phyloP scores from a whole-genome alignment of 2,797 vertebrate genomes.

The Parambassis ranga region DNA sequence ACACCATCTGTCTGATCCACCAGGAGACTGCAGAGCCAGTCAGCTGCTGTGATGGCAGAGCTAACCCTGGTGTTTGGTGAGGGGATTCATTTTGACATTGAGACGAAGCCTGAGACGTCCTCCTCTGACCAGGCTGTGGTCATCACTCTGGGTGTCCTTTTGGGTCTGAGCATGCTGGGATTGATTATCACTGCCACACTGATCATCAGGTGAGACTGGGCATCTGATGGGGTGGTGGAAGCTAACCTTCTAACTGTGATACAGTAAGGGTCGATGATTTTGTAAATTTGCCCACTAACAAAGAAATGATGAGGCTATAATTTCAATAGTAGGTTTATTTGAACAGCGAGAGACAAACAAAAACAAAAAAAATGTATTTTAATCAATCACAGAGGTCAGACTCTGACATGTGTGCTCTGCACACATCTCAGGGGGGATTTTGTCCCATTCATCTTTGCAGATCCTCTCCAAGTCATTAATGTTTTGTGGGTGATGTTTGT shows the following conservation, averaged over 20 bases:
- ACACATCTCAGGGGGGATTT: too few species aligned
- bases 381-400: too few species aligned
- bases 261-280: too few species aligned
- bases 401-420: too few species aligned
- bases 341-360: too few species aligned
- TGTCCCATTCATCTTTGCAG: too few species aligned
- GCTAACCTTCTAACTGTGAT: too few species aligned
- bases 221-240: not conserved
- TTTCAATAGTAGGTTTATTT: too few species aligned
- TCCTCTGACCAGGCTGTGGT: slow-evolving; percentile 12
- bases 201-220: slow-evolving; percentile 66
- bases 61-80: slow-evolving; percentile 68
- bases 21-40: slow-evolving; percentile 63
- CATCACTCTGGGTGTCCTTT: slow-evolving; percentile 64
- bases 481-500: too few species aligned
- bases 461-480: too few species aligned
- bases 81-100: slow-evolving; percentile 24
- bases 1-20: not conserved
- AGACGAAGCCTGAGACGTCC: not conserved
- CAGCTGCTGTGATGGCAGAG: slow-evolving; percentile 40
- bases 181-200: slow-evolving; percentile 52
- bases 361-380: too few species aligned
- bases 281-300: rapidly evolving
- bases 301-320: too few species aligned
- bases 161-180: slow-evolving; percentile 56